phyloP scores from a whole-genome alignment of 2,113 vertebrate genomes.

The Callipepla squamata region DNA sequence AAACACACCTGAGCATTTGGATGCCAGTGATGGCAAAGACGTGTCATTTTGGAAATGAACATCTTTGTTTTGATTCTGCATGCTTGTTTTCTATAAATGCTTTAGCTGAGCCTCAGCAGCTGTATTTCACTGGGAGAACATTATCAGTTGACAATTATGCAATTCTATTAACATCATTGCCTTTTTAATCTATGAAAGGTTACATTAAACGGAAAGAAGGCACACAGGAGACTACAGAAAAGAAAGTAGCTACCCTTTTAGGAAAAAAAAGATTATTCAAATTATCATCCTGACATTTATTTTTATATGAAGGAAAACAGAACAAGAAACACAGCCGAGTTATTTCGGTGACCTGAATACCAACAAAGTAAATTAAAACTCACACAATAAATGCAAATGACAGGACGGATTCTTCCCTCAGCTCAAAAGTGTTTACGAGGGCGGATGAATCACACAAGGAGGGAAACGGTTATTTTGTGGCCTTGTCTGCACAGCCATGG shows the following conservation, averaged over 20 bases:
- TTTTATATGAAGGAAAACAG: slow-evolving; percentile 47
- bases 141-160: slow-evolving; percentile 74
- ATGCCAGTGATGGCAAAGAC: slow-evolving; percentile 2
- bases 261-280: slow-evolving; percentile 23
- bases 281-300: slow-evolving; percentile 47
- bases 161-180: slow-evolving; percentile 75
- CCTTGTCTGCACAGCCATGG: background rate
- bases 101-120: slow-evolving; percentile 54
- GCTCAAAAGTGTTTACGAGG: background rate
- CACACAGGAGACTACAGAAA: slow-evolving; percentile 32
- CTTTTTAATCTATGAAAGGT: slow-evolving; percentile 72
- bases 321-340: slow-evolving; percentile 25
- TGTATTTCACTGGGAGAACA: slow-evolving; percentile 64
- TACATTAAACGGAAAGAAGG: slow-evolving; percentile 64
- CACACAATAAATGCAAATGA: slow-evolving; percentile 27
- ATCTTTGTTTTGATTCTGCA: slow-evolving; percentile 69
- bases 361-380: slow-evolving; percentile 48
- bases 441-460: background rate
- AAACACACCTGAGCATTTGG: background rate
- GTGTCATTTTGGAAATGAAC: slow-evolving; percentile 64
- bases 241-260: slow-evolving; percentile 33
- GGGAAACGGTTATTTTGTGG: background rate
- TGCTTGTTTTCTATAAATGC: slow-evolving; percentile 59
- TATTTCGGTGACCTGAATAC: slow-evolving; percentile 41
- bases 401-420: background rate